A percentile compares a stretch with the other conserved stretches of the same genome.
These are phyloP conservation scores for Istiophorus platypterus DNA, from an alignment of 2,113 vertebrate species.

Conservation along the genomic window DNA sequence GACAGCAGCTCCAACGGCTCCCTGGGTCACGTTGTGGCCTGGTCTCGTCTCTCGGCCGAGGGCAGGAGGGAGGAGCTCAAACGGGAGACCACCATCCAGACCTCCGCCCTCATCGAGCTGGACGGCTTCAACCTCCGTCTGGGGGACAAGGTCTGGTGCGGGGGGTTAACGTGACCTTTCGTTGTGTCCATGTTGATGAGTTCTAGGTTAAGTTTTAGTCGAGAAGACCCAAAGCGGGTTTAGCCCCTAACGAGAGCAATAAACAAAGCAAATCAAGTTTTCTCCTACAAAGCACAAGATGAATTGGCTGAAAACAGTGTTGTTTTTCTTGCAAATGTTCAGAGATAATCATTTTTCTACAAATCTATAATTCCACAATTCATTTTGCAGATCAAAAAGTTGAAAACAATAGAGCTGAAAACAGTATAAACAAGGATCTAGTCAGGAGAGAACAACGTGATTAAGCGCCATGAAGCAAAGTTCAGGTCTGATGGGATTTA, in stretches of 20 bases:
- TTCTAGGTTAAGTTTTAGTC: background rate
- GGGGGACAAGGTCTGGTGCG: constrained; percentile 88
- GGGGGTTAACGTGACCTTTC: background rate
- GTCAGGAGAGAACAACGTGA: too few relatives aligned
- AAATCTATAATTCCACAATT: too few relatives aligned
- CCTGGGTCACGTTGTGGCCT: constrained; percentile 86
- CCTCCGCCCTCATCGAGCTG: constrained; percentile 88
- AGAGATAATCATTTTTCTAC: too few relatives aligned
- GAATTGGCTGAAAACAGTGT: background rate
- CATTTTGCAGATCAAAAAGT: too few relatives aligned
- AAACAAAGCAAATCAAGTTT: background rate
- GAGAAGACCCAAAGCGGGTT: background rate
- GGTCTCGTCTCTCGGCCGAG: constrained; percentile 88
- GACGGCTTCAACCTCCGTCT: constrained; percentile 92
- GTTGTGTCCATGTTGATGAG: background rate
- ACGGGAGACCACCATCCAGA: constrained; percentile 87
- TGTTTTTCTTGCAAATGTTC: too few relatives aligned
- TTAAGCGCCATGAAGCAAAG: too few relatives aligned
- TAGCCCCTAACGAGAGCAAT: background rate
- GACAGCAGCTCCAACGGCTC: constrained; percentile 80
- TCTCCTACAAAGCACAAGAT: background rate
- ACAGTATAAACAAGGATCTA: too few relatives aligned
- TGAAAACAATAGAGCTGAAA: too few relatives aligned
- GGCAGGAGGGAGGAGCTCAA: constrained; percentile 89
- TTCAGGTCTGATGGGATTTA: too few relatives aligned